Conservation (phyloP, 30 jellyfish, hydroid and myxozoan species). For the Pelagia noctiluca region DNA sequence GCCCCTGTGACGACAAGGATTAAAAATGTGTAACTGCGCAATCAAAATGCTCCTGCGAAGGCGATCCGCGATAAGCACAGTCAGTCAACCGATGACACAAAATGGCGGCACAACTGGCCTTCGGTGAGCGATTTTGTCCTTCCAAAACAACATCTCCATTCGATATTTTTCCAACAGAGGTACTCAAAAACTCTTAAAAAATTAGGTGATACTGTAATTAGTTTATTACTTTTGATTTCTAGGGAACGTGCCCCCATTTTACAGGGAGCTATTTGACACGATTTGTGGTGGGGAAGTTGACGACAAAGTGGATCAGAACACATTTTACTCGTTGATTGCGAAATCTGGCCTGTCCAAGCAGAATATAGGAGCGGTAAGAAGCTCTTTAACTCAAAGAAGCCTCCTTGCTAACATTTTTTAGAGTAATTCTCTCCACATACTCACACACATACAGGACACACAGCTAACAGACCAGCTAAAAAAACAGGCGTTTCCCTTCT, state of each 20-base stretch:
- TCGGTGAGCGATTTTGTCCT: slow-evolving; percentile 36
- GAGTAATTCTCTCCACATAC: too few relatives aligned
- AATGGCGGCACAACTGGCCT: slow-evolving; percentile 84
- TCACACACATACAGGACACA: too few relatives aligned
- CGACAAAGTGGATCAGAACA: slow-evolving; percentile 55
- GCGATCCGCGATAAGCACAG: slow-evolving; percentile 44
- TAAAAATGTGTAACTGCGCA: too few relatives aligned
- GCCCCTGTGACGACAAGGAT: too few relatives aligned
- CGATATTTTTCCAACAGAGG: background rate
- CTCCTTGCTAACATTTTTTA: background rate
- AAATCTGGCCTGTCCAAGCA: slow-evolving; percentile 64
- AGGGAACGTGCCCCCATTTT: slow-evolving; percentile 84
- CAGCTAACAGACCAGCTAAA: too few relatives aligned
- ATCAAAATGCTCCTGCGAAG: too few relatives aligned
- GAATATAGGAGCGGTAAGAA: slow-evolving; percentile 54
- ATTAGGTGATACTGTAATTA: background rate
- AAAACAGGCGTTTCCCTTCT: too few relatives aligned
- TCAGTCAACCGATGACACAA: slow-evolving; percentile 1
- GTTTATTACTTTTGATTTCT: background rate
- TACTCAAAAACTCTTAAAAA: background rate
- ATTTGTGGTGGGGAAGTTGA: slow-evolving; percentile 70
- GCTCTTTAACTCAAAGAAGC: background rate
- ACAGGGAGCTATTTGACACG: slow-evolving; percentile 67
- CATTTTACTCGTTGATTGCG: slow-evolving; percentile 47
- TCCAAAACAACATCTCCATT: background rate